Percentiles rank a stretch among this genome's conserved stretches.
Conservation (phyloP, 2,888 invertebrate species). For the Julus scanicus region DNA sequence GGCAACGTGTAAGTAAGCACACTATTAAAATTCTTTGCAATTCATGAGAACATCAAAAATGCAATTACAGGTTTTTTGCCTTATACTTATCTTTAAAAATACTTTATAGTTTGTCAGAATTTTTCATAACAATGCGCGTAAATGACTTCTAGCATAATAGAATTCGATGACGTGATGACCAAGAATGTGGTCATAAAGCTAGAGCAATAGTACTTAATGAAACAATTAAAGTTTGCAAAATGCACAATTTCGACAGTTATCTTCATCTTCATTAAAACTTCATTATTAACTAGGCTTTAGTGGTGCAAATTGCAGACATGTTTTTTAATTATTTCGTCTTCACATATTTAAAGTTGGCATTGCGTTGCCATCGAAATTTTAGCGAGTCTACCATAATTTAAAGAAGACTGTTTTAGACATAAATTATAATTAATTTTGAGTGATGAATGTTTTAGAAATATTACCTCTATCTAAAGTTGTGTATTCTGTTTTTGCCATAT, state of each 20-base stretch:
- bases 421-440: no score
- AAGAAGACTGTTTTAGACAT: no score
- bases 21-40: neutral
- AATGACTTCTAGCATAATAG: neutral
- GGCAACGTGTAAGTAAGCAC: neutral
- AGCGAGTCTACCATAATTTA: no score
- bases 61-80: neutral
- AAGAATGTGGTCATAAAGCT: constrained; percentile 3
- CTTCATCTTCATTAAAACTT: neutral
- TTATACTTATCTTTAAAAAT: neutral
- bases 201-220: neutral
- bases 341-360: no score
- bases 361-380: no score
- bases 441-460: no score
- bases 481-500: no score
- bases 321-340: neutral
- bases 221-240: neutral
- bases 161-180: neutral
- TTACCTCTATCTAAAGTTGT: no score
- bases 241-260: neutral
- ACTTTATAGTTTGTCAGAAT: constrained; percentile 7
- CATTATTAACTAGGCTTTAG: neutral
- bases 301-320: neutral
- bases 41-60: neutral
- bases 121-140: no score